Base-by-base conservation (phyloP, 2,797 vertebrate species). In the Peromyscus aztecus region DNA sequence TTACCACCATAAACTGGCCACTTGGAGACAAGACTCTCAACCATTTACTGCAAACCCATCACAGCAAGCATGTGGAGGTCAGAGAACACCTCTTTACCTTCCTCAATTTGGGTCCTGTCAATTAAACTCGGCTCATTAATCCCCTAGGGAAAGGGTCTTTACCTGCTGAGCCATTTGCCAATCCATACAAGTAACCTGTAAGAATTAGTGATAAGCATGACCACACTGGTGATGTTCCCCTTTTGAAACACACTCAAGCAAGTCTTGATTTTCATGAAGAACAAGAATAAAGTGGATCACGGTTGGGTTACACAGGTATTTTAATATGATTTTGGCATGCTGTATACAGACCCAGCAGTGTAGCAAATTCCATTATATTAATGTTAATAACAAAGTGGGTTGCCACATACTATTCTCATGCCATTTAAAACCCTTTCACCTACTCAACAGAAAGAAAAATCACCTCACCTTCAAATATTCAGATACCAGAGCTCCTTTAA, bases 191-290 rank as follows among this genome's bases (percentile, higher is more conserved):
- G 37, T 34, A 89, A 7, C 14, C 55, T 24, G 8, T 87, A 73
- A 89, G 40, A 96, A 49, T 43, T 24, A 78, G 69, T 43, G n/a
- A 57, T 77, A 75, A 29, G 3, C 63, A 46, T 13, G 13, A 73
- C 17, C 57, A 43, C 16, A 67, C 29, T 77, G 93, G 31, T 46
- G 43, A 71, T 27, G 76, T 14, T 52, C 13, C n/a, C 46, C 37
- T 77, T 90, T 24, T 5, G n/a, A 93, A 46, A 80, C 31, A 90
- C 10, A 69, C 21, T 83, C 77, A 61, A 89, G 14, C 40, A 71
- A 90, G 52, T 21, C 31, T 93, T 73, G 34, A 76, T 49, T 93
- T 96, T 87, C 61, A 57, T 11, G 4, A 90, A 90, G 52, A 94
- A 69, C 0, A n/a, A 31, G 34, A 73, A 82, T 69, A 37, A 59